Evolutionary conservation across 2,113 vertebrate species (phyloP).

Genomic region (Pangasianodon gigas): DNA sequence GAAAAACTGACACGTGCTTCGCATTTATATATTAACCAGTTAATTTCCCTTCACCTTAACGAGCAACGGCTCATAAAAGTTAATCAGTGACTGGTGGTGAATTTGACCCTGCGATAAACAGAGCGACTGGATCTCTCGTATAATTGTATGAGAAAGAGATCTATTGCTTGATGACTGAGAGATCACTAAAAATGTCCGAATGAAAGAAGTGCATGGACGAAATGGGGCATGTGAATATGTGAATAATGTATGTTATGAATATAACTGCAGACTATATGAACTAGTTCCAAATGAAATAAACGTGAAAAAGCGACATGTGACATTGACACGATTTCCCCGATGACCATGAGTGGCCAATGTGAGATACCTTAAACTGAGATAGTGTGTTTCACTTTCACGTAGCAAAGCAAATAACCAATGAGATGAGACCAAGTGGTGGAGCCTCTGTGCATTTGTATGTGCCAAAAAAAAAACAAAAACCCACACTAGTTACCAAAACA

Average conservation of each 20-base stretch:
- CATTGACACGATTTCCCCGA: no score
- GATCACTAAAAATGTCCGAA: not conserved
- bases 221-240: no score
- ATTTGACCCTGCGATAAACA: not conserved
- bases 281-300: not conserved
- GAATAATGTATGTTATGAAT: not conserved
- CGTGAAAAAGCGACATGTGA: not conserved
- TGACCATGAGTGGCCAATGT: not conserved
- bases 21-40: not conserved
- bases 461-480: not conserved
- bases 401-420: not conserved
- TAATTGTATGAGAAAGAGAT: not conserved
- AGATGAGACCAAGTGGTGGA: not conserved
- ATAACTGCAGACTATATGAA: not conserved
- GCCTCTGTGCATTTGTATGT: no score
- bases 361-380: not conserved
- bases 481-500: not conserved
- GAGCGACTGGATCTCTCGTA: not conserved
- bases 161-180: not conserved
- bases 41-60: not conserved
- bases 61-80: constrained; percentile 8
- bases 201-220: not conserved
- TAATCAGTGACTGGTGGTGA: not conserved
- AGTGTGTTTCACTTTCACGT: not conserved
- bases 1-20: not conserved